phyloP scores from a whole-genome alignment of 2,113 vertebrate genomes.

The Gasterosteus nipponicus region DNA sequence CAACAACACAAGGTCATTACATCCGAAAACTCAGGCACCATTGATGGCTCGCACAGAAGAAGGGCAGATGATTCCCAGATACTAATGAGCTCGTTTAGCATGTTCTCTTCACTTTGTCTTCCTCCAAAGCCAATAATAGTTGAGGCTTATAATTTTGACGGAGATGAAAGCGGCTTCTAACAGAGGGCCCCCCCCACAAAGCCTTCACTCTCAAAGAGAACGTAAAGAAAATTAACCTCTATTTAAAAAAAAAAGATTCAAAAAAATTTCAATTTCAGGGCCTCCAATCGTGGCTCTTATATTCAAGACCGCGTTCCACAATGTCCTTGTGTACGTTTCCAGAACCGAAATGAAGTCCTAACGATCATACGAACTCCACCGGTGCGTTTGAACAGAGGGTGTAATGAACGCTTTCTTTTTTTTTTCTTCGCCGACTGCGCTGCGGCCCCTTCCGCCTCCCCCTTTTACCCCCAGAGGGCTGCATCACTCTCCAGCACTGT shows the following conservation, averaged over 20 bases:
- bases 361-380: conserved; percentile 5
- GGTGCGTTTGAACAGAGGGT: conserved; percentile 10
- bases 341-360: background rate
- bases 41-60: conserved; percentile 67
- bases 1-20: conserved; percentile 79
- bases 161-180: conserved; percentile 54
- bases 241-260: too few species aligned
- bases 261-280: background rate
- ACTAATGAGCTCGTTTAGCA: conserved; percentile 65
- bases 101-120: conserved; percentile 38
- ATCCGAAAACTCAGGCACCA: conserved; percentile 59
- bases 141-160: conserved; percentile 58
- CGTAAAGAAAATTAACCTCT: conserved; percentile 11
- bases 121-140: conserved; percentile 41
- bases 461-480: conserved; percentile 26
- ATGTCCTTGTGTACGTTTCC: background rate
- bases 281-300: background rate
- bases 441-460: conserved; percentile 36
- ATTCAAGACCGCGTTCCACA: background rate
- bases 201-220: conserved; percentile 18
- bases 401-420: conserved; percentile 18
- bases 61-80: conserved; percentile 23
- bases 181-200: background rate
- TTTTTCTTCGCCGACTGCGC: conserved; percentile 17
- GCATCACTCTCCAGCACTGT: conserved; percentile 22